Conservation (phyloP, 2,113 vertebrate genomes). For the Lamprotornis superbus region DNA sequence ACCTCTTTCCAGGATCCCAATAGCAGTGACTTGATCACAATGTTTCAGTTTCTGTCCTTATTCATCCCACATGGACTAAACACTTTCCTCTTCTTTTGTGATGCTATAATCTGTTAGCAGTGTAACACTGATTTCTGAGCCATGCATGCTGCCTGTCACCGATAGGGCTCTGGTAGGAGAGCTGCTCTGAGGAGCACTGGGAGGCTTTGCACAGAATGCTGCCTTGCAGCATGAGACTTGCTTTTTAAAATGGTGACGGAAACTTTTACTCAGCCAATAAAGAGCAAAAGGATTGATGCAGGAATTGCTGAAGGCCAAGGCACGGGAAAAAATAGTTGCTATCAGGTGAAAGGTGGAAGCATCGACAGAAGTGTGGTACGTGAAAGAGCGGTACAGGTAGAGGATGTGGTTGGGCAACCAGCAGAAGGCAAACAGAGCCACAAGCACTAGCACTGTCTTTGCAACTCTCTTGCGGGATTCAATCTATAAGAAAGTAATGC, state of each 20-base stretch:
- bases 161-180: conserved; percentile 64
- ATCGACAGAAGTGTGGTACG: conserved; percentile 63
- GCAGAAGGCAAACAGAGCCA: conserved; percentile 81
- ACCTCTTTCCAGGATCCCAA: background rate
- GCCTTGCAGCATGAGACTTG: conserved; percentile 73
- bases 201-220: background rate
- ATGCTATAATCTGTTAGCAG: conserved; percentile 62
- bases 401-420: conserved; percentile 83
- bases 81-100: conserved; percentile 73
- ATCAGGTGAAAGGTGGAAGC: conserved; percentile 73
- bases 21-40: background rate
- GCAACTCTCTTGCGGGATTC: conserved; percentile 83
- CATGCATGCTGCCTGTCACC: conserved; percentile 24
- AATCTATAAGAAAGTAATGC: conserved; percentile 64
- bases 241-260: conserved; percentile 80
- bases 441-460: conserved; percentile 80
- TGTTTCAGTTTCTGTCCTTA: background rate
- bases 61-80: conserved; percentile 28
- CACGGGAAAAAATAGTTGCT: conserved; percentile 73
- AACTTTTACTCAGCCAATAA: conserved; percentile 82
- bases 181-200: conserved; percentile 42
- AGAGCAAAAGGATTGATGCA: conserved; percentile 82
- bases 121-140: conserved; percentile 76
- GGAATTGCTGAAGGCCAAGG: conserved; percentile 82
- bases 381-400: conserved; percentile 80